Percentiles rank a stretch among this genome's conserved stretches.
Evolutionary conservation across 2,113 vertebrate genomes (phyloP).

Genomic region (cat (Felis catus)): F.catus_Fca126_mat1.0 CM031418.1:128010001-128010500

Average conservation of each 20-base stretch:
- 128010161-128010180: background rate
- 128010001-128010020: background rate
- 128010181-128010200: background rate
- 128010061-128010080: background rate
- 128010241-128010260: background rate
- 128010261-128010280: background rate
- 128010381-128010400: background rate
- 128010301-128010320: background rate
- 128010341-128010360: background rate
- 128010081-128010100: background rate
- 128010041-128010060: background rate
- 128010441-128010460: background rate
- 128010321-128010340: background rate
- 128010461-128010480: background rate
- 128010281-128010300: background rate
- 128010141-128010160: background rate
- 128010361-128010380: background rate
- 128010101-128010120: background rate
- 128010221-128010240: background rate
- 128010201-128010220: fast-evolving
- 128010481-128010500: background rate
- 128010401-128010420: too few species aligned
- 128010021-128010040: background rate
- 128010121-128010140: fast-evolving
- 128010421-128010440: background rate